These are phyloP conservation scores for Spheniscus mendiculus DNA, from an alignment of 2,113 vertebrate genomes.

Conservation along the genomic window DNA sequence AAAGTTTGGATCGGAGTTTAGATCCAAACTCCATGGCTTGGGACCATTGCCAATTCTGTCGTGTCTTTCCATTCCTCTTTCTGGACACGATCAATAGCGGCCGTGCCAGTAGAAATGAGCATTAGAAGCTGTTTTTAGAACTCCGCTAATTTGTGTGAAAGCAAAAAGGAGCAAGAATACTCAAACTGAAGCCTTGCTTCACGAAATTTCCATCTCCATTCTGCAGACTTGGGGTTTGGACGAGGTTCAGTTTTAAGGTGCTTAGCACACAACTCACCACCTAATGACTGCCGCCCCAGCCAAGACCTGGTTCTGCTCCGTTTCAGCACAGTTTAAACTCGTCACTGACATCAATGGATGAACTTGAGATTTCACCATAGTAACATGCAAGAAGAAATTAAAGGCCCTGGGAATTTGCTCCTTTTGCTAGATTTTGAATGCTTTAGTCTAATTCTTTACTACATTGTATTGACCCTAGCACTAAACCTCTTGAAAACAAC, in stretches of 20 bases:
- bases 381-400: neutral
- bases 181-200: neutral
- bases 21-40: neutral
- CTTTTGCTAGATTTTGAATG: neutral
- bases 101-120: slow-evolving; percentile 39
- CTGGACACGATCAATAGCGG: neutral
- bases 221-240: slow-evolving; percentile 18
- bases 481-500: neutral
- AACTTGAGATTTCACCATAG: neutral
- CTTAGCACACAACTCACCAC: neutral
- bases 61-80: slow-evolving; percentile 50
- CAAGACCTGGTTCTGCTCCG: neutral
- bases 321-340: neutral
- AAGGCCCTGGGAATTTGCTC: neutral
- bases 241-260: slow-evolving; percentile 9
- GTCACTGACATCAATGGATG: neutral
- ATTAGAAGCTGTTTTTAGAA: slow-evolving; percentile 37
- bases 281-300: rapidly evolving
- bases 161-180: neutral
- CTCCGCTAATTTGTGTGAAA: slow-evolving; percentile 14
- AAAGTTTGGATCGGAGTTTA: neutral
- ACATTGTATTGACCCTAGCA: neutral
- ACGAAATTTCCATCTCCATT: slow-evolving; percentile 22
- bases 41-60: neutral
- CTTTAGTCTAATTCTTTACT: neutral